Conservation (phyloP, 1,140 invertebrate species). For the Drosophila punjabiensis region DNA sequence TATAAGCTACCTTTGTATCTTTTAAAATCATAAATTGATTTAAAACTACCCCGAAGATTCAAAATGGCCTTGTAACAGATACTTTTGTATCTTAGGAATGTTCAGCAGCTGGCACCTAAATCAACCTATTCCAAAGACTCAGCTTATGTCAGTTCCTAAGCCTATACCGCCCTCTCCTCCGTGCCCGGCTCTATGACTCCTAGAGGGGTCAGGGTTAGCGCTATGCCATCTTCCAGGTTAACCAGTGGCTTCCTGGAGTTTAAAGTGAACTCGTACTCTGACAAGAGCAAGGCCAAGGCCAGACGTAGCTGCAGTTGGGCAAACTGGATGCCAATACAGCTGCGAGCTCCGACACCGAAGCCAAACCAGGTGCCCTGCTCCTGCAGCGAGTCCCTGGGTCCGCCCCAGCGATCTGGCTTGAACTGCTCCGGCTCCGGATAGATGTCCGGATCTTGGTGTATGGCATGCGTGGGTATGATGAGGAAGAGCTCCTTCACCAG, state of each 20-base stretch:
- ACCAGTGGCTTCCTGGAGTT: slow-evolving; percentile 68
- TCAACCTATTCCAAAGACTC: not conserved
- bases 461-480: slow-evolving; percentile 80
- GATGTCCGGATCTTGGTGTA: slow-evolving; percentile 85
- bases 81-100: not conserved
- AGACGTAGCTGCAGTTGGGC: slow-evolving; percentile 88
- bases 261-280: slow-evolving; percentile 70
- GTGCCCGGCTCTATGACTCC: slow-evolving; percentile 68
- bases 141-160: not conserved
- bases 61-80: not conserved
- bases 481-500: slow-evolving; percentile 81
- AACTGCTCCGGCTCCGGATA: slow-evolving; percentile 89
- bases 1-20: not conserved
- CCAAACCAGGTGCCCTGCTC: slow-evolving; percentile 87
- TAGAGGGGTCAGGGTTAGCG: slow-evolving; percentile 64
- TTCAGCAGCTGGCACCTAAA: not conserved
- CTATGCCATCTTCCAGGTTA: slow-evolving; percentile 70
- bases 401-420: slow-evolving; percentile 88
- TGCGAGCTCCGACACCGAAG: slow-evolving; percentile 86
- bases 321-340: slow-evolving; percentile 87
- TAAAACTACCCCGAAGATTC: not conserved
- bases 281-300: slow-evolving; percentile 85
- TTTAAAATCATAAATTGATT: not conserved
- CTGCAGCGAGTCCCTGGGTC: slow-evolving; percentile 86
- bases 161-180: slow-evolving; percentile 62